Evolutionary conservation across 2,113 vertebrate species (phyloP).

Genomic region (Cranoglanis bouderius): DNA sequence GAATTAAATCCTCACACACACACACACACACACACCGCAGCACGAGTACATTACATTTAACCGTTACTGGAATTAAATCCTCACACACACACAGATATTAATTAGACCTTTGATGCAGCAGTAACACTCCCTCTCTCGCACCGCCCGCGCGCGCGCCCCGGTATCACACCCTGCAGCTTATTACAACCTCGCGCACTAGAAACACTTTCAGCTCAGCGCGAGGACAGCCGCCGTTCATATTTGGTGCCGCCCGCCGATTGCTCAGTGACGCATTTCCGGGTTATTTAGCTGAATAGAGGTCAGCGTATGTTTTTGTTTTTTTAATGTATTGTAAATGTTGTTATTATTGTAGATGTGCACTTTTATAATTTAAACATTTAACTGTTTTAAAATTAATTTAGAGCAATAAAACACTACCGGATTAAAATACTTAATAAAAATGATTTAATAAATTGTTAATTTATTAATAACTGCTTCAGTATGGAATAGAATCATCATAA

Average conservation of each 20-base stretch:
- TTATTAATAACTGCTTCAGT: too few relatives aligned
- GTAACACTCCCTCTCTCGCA: neutral
- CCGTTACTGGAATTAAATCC: neutral
- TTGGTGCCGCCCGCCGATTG: conserved; percentile 47
- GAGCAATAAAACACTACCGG: too few relatives aligned
- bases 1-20: too few relatives aligned
- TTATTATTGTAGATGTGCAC: too few relatives aligned
- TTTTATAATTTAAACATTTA: too few relatives aligned
- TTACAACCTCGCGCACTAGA: neutral
- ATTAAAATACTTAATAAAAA: neutral
- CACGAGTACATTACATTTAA: neutral
- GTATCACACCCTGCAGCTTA: neutral
- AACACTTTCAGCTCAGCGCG: neutral
- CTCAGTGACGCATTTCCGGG: conserved; percentile 39
- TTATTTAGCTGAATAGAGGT: neutral
- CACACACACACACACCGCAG: neutral
- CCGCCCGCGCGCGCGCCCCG: neutral
- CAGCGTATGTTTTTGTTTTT: neutral
- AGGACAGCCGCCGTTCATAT: conserved; percentile 52
- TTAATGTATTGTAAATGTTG: neutral
- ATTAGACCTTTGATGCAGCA: neutral
- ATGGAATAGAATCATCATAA: too few relatives aligned
- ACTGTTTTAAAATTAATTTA: too few relatives aligned
- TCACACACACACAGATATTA: neutral
- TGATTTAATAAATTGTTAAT: neutral